Percentiles rank a stretch among this genome's conserved stretches.
Conservation (phyloP, 2,113 vertebrate genomes). For the Ancistrus triradiatus region DNA sequence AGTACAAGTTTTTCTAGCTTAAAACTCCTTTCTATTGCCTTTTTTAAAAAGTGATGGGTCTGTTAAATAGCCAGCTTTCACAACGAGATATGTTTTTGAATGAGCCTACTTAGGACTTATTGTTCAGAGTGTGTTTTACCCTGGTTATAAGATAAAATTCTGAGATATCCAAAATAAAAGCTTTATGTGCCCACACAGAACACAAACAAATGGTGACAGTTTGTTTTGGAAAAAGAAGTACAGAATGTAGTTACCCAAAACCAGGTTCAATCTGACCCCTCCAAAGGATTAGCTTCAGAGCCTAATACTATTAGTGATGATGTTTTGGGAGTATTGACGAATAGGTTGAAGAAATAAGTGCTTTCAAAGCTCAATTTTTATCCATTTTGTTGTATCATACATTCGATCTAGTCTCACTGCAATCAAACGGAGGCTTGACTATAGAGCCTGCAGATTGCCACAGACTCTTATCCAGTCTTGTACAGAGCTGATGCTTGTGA, state of each 20-base stretch:
- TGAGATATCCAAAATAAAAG: conserved; percentile 4
- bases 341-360: no score
- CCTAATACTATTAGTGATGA: no score
- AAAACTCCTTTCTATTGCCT: no score
- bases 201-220: neutral
- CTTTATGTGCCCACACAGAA: neutral
- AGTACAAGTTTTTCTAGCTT: no score
- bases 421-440: conserved; percentile 7
- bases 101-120: no score
- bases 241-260: neutral
- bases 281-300: no score
- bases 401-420: conserved; percentile 3
- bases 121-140: no score
- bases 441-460: conserved; percentile 11
- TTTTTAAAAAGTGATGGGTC: no score
- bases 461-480: conserved; percentile 6
- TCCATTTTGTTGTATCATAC: conserved; percentile 2
- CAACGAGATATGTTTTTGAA: no score
- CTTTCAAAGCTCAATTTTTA: conserved; percentile 8
- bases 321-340: no score
- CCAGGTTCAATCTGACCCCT: neutral
- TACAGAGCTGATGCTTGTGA: conserved; percentile 11
- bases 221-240: neutral
- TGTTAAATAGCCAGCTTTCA: no score
- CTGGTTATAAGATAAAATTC: no score